Percentiles rank a stretch among this genome's conserved stretches.
Evolutionary conservation across 2,888 invertebrate species (phyloP).

Genomic region (Lordiphosa fenestrarum): DNA sequence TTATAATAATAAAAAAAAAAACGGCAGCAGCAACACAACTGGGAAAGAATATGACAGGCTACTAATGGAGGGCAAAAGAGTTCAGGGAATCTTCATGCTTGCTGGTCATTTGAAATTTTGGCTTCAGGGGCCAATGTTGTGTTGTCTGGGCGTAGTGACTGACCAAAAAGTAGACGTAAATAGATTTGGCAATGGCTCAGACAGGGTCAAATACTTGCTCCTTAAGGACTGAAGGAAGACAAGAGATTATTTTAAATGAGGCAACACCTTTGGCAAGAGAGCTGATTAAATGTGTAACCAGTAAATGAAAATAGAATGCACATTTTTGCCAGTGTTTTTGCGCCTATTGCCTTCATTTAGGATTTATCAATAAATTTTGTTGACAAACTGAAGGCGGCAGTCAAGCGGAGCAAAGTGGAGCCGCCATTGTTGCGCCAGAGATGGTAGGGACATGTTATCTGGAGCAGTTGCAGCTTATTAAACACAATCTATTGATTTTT

Average conservation of each 20-base stretch:
- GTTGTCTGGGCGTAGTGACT: conserved; percentile 52
- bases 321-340: conserved; percentile 16
- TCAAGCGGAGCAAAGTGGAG: not conserved
- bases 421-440: conserved; percentile 1
- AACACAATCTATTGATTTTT: conserved; percentile 57
- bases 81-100: conserved; percentile 33
- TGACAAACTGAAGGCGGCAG: not conserved
- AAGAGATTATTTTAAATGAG: conserved; percentile 5
- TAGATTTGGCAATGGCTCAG: conserved; percentile 7
- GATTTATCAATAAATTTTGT: conserved; percentile 7
- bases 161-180: conserved; percentile 21
- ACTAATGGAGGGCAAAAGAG: conserved; percentile 52
- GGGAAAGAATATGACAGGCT: conserved; percentile 39
- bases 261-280: conserved; percentile 7
- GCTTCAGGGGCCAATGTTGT: conserved; percentile 19
- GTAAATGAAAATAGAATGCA: conserved; percentile 50
- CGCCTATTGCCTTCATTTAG: not conserved
- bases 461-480: conserved; percentile 60
- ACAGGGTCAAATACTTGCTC: not conserved
- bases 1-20: conserved; percentile 35
- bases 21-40: conserved; percentile 11
- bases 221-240: not conserved
- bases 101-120: conserved; percentile 20
- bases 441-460: conserved; percentile 43
- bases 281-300: conserved; percentile 45